Percentiles rank a stretch among this genome's conserved stretches.
Conservation (phyloP, 2,113 vertebrate species). For the Calidris pygmaea region DNA sequence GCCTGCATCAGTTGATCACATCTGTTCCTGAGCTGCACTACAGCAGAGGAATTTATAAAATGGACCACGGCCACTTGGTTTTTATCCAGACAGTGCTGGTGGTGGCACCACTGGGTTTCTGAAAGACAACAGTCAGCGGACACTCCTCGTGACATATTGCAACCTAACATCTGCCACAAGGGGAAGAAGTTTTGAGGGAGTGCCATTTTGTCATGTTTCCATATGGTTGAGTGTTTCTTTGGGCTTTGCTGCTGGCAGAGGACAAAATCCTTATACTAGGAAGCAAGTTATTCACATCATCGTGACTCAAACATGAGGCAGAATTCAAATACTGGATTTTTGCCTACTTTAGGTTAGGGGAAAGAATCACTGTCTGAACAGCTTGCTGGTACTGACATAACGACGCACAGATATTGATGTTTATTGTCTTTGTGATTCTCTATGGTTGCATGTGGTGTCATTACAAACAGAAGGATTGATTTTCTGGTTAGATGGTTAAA, state of each 20-base stretch:
- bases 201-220: not conserved
- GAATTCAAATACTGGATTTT: not conserved
- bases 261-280: not conserved
- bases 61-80: not conserved
- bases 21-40: not conserved
- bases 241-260: not conserved
- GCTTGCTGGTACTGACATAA: not conserved
- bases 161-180: not conserved
- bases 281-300: not conserved
- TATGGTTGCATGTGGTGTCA: not conserved
- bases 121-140: not conserved
- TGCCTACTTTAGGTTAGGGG: not conserved
- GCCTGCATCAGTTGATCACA: not conserved
- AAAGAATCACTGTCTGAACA: not conserved
- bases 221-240: not conserved
- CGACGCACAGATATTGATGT: not conserved
- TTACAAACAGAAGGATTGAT: slow-evolving; percentile 3
- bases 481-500: slow-evolving; percentile 19
- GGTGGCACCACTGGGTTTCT: not conserved
- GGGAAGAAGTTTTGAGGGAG: not conserved
- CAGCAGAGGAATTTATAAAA: not conserved
- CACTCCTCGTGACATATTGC: not conserved
- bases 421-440: not conserved
- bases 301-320: accelerated
- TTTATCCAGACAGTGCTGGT: not conserved